A percentile compares a stretch with the other conserved stretches of the same genome.
Evolutionary conservation across 2,113 vertebrate species (phyloP).

Genomic region (Osmerus mordax): DNA sequence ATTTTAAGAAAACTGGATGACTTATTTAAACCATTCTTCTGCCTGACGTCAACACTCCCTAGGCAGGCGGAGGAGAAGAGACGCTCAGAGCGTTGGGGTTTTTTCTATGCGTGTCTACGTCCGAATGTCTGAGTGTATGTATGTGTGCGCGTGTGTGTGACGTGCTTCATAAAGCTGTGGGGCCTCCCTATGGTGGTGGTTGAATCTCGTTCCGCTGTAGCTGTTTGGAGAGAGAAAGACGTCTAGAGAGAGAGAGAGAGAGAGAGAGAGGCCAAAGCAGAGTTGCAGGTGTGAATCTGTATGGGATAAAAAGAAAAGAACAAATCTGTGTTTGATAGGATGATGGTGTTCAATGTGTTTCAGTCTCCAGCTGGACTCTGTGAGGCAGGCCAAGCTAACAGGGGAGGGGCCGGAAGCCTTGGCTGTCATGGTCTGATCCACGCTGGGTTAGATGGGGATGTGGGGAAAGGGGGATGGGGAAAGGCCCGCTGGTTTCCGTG

Average conservation of each 20-base stretch:
- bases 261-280: background rate
- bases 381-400: too few relatives aligned
- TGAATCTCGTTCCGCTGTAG: background rate
- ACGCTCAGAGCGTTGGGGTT: background rate
- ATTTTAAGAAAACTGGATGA: constrained; percentile 61
- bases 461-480: background rate
- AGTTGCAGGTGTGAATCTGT: constrained; percentile 27
- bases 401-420: too few relatives aligned
- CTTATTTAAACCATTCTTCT: constrained; percentile 67
- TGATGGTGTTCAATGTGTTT: too few relatives aligned
- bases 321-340: too few relatives aligned
- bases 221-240: background rate
- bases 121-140: constrained; percentile 11
- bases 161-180: constrained; percentile 17
- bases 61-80: constrained; percentile 38
- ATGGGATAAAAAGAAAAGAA: background rate
- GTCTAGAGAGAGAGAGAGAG: too few relatives aligned
- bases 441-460: background rate
- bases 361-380: too few relatives aligned
- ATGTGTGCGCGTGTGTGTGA: background rate
- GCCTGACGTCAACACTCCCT: constrained; percentile 54
- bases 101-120: background rate
- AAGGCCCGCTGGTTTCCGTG: constrained; percentile 12
- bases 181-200: background rate
- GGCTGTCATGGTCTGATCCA: background rate